phyloP scores from a whole-genome alignment of 2,797 vertebrate species.

The Carduelis carduelis region DNA sequence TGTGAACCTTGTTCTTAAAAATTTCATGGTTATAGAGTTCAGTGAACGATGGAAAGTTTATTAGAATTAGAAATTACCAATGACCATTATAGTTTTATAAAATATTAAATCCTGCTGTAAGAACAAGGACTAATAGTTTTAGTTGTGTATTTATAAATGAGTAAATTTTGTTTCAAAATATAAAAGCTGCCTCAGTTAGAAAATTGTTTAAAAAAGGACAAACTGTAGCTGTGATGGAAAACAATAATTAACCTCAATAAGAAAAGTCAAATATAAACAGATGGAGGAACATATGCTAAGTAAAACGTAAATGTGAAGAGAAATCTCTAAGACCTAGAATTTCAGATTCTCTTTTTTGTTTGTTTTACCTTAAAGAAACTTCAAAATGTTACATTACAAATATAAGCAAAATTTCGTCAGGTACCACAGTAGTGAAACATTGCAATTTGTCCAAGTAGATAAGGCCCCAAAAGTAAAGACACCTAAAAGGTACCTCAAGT shows the following conservation, averaged over 20 bases:
- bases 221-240: not conserved
- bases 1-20: not conserved
- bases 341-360: not conserved
- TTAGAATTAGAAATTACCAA: not conserved
- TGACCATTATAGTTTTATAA: not conserved
- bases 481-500: not conserved
- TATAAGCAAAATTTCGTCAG: not conserved
- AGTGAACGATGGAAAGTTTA: not conserved
- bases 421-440: not conserved
- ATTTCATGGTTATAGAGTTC: not conserved
- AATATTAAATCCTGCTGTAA: not conserved
- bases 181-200: not conserved
- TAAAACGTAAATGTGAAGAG: not conserved
- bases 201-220: not conserved
- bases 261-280: not conserved
- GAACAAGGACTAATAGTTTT: not conserved
- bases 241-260: constrained; percentile 6
- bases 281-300: constrained; percentile 15
- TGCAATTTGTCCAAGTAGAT: not conserved
- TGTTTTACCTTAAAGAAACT: not conserved
- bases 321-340: not conserved
- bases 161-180: not conserved
- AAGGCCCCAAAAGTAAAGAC: not conserved
- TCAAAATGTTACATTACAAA: not conserved
- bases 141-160: not conserved